Base-by-base conservation (phyloP, 2,888 invertebrate species). In the Aphelenchoides bicaudatus region DNA sequence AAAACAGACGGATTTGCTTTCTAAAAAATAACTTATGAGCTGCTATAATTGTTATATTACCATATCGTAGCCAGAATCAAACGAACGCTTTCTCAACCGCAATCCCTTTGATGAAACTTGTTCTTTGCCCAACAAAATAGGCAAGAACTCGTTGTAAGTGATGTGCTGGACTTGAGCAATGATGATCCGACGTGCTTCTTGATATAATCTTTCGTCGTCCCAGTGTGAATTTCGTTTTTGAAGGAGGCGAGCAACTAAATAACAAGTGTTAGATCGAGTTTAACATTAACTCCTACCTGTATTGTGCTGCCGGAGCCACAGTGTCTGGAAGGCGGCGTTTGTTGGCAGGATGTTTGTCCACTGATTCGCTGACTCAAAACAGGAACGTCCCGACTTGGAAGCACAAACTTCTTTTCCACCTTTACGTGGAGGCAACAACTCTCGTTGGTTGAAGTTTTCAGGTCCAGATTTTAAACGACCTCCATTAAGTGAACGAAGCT, bases 1-100 rank as follows among this genome's bases (percentile, higher is more conserved):
- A 89, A 87, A 53, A 90, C 84, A 6, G 86, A 84, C 0, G 90
- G 86, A 79, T 91, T 86, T 1, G 87, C 82, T 0, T 80, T 67
- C 75, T 75, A 57, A 61, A 68, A 43, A 21, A 8, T 6, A 43
- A 10, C 25, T n/a, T 8, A 43, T 25, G 23, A 10, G 25, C 34
- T 34, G 34, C 34, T 34, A 10, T 43, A 8, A 21, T 52, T 2
- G 13, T 48, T 2, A 1, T 58, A 59, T 29, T 31, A 75, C 80
- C 0, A 84, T 80, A 77, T 88, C 85, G 78, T 89, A 89, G 6
- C 72, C 70, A 31, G 72, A 71, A 59, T 77, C 74, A 58, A 67
- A 78, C 13, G 65, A 52, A n/a, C 46, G 57, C 8, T 31, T 21
- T 4, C 66, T 43, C 21, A 67, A 56, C 16, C 59, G 62, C 10